phyloP scores from a whole-genome alignment of 1,140 invertebrate genomes.

The Heliconius himera region DNA sequence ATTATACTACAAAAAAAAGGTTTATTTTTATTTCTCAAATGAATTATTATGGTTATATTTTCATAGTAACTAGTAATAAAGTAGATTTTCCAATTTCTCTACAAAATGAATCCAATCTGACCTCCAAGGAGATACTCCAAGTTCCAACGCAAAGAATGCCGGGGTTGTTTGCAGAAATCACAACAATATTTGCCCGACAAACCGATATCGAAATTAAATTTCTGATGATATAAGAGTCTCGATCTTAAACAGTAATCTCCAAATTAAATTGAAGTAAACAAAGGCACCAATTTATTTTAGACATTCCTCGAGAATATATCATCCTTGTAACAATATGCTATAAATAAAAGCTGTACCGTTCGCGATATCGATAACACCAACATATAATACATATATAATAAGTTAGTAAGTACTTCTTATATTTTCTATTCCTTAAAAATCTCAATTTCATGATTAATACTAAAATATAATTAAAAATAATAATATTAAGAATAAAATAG shows the following conservation, averaged over 20 bases:
- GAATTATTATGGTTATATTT: not conserved
- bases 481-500: not conserved
- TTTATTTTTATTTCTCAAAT: too few species aligned
- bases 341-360: slow-evolving; percentile 11
- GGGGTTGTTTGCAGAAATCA: slow-evolving; percentile 22
- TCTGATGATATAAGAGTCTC: slow-evolving; percentile 26
- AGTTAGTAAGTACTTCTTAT: too few species aligned
- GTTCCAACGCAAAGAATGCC: not conserved
- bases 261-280: slow-evolving; percentile 25
- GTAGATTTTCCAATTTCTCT: slow-evolving; percentile 3
- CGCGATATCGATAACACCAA: not conserved
- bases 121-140: not conserved
- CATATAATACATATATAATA: too few species aligned
- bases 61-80: not conserved
- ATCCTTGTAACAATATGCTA: slow-evolving; percentile 3
- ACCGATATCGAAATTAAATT: slow-evolving; percentile 34
- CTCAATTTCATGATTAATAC: not conserved
- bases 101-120: slow-evolving; percentile 14
- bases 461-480: not conserved
- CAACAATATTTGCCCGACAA: slow-evolving; percentile 27
- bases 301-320: slow-evolving; percentile 11
- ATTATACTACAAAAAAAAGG: not conserved
- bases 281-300: slow-evolving; percentile 18
- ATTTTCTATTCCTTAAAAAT: not conserved
- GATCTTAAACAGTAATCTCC: slow-evolving; percentile 22